Conservation (phyloP, 2,888 invertebrate species). For the Hirudinaria manillensis region DNA sequence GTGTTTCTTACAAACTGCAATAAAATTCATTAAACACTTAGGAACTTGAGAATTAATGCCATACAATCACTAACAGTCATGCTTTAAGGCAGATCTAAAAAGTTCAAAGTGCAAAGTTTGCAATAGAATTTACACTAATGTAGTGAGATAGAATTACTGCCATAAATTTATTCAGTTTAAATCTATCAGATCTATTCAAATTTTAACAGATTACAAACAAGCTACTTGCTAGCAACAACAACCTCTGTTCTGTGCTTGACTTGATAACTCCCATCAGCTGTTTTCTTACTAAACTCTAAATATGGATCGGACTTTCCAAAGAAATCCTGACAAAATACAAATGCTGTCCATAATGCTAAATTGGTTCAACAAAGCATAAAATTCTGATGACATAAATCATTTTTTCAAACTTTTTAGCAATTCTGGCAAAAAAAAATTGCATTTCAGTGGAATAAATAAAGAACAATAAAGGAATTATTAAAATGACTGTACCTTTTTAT, state of each 20-base stretch:
- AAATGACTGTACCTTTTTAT: slow-evolving; percentile 47
- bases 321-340: slow-evolving; percentile 45
- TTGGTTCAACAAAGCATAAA: too few relatives aligned
- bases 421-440: too few relatives aligned
- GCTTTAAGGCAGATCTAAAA: neutral
- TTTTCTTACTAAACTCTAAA: slow-evolving; percentile 44
- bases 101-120: too few relatives aligned
- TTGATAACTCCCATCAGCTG: slow-evolving; percentile 46
- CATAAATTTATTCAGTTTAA: too few relatives aligned
- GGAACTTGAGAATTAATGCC: neutral
- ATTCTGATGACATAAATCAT: too few relatives aligned
- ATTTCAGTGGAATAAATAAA: too few relatives aligned
- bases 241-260: slow-evolving; percentile 52
- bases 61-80: neutral
- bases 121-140: too few relatives aligned
- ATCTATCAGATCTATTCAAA: neutral
- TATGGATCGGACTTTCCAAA: slow-evolving; percentile 53
- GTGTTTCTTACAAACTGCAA: slow-evolving; percentile 45
- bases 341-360: too few relatives aligned
- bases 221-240: neutral
- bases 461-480: slow-evolving; percentile 28
- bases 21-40: neutral
- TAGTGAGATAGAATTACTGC: too few relatives aligned
- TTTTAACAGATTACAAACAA: neutral
- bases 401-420: too few relatives aligned